Base-by-base conservation (phyloP, 2,888 invertebrate genomes). In the Ophioninae sp. region DNA sequence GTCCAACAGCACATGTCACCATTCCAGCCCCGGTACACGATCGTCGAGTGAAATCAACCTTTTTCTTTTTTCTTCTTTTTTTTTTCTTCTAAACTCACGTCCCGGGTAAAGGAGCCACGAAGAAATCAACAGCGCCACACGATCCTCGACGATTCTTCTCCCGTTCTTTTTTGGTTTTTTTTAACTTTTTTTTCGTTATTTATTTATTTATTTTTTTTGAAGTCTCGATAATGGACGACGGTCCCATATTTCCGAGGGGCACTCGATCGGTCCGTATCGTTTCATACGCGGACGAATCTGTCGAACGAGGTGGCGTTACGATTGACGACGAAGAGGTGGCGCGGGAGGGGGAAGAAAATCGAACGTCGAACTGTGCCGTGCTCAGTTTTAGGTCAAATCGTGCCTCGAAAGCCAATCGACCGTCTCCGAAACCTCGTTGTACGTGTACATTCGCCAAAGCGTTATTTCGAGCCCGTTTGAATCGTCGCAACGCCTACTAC, bases 341-440 rank as follows among this genome's bases (percentile, higher is more conserved):
- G 82, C 80, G 51, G 82, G 77, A 79, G 79, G 81, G 82, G 81
- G 84, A 86, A 87, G 86, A 87, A 88, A 85, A 86, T 86, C 86
- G 86, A 86, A 86, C 85, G 88, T 88, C 89, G 89, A 89, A 86
- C 88, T 82, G 84, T 84, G 84, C 85, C 84, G 82, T 83, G 86
- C 86, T 86, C 88, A 89, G 88, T 92, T 92, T 91, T 91, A 92
- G 92, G 91, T 91, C 92, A 92, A 88, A 91, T 91, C 92, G 91
- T 92, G 92, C 90, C 85, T 89, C 88, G 92, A 92, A 92, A 92
- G 90, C 90, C 91, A 92, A 92, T 91, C 87, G 87, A 82, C 83
- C 83, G 87, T 81, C 85, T 88, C 87, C 82, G 87, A 83, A 86
- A 83, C 86, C 85, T 86, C 86, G 83, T 83, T 85, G 82, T 76